phyloP scores from a whole-genome alignment of 2,888 invertebrate species.

The Volucella bombylans region DNA sequence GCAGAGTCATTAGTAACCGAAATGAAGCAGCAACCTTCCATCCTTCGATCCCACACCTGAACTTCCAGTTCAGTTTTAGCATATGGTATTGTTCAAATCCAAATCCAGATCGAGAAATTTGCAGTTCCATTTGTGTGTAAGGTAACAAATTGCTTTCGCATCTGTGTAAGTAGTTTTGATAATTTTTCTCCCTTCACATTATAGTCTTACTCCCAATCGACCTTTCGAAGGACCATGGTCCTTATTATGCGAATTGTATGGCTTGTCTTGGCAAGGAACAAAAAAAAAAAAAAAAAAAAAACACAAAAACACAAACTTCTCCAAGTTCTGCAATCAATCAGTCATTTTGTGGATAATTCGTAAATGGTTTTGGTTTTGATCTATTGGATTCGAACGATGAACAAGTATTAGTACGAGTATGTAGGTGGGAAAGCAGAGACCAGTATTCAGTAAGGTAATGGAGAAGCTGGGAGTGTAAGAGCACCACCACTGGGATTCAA shows the following conservation, averaged over 20 bases:
- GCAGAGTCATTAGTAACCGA: conserved; percentile 41
- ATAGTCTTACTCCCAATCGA: background rate
- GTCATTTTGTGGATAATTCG: conserved; percentile 64
- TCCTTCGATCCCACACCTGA: background rate
- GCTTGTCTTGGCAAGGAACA: background rate
- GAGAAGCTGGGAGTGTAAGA: conserved; percentile 8
- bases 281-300: too few species aligned
- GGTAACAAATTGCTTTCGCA: conserved; percentile 61
- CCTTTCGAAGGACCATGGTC: background rate
- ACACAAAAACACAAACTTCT: background rate
- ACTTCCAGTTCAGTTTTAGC: background rate
- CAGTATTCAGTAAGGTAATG: too few species aligned
- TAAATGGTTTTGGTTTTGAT: conserved; percentile 52
- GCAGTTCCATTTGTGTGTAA: conserved; percentile 37
- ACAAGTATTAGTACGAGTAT: background rate
- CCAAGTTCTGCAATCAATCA: conserved; percentile 65
- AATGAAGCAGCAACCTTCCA: conserved; percentile 3
- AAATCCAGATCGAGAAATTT: conserved; percentile 21
- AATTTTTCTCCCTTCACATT: conserved; percentile 48
- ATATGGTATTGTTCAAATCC: conserved; percentile 11
- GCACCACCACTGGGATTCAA: background rate
- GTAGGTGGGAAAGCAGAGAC: too few species aligned
- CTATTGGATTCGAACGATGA: conserved; percentile 33
- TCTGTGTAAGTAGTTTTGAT: conserved; percentile 57
- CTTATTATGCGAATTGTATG: conserved; percentile 50